Evolutionary conservation across 1,140 invertebrate genomes (phyloP).

Genomic region (Penaeus indicus): DNA sequence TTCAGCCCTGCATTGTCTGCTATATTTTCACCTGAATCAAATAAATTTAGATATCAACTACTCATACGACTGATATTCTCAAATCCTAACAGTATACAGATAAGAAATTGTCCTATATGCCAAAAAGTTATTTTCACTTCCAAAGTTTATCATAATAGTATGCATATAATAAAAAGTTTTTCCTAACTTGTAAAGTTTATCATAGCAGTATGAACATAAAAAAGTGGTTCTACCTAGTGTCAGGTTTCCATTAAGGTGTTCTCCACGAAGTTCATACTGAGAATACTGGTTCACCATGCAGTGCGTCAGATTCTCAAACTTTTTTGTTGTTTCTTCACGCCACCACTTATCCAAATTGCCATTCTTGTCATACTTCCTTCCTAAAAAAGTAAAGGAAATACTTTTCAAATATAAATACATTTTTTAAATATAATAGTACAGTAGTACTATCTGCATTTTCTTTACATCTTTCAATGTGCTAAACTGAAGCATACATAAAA

Average conservation of each 20-base stretch:
- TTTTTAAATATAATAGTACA: neutral
- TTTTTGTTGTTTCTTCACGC: slow-evolving; percentile 92
- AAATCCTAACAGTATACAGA: neutral
- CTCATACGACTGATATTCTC: neutral
- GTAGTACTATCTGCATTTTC: neutral
- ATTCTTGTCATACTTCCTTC: slow-evolving; percentile 89
- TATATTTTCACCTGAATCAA: slow-evolving; percentile 83
- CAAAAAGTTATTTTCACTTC: no score
- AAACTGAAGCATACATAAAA: neutral
- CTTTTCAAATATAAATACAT: slow-evolving; percentile 1
- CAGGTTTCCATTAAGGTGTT: slow-evolving; percentile 82
- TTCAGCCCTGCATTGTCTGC: slow-evolving; percentile 95
- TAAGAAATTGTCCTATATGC: neutral
- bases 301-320: slow-evolving; percentile 89
- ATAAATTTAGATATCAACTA: slow-evolving; percentile 31
- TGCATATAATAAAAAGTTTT: no score
- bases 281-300: slow-evolving; percentile 95
- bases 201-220: slow-evolving; percentile 9
- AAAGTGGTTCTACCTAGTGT: slow-evolving; percentile 76
- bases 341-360: slow-evolving; percentile 98
- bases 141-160: no score
- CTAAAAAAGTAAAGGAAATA: slow-evolving; percentile 69
- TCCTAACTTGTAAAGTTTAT: no score
- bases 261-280: slow-evolving; percentile 78
- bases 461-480: neutral